Evolutionary conservation across 1,140 invertebrate species (phyloP).

Genomic region (Pemphigus obesinymphae): DNA sequence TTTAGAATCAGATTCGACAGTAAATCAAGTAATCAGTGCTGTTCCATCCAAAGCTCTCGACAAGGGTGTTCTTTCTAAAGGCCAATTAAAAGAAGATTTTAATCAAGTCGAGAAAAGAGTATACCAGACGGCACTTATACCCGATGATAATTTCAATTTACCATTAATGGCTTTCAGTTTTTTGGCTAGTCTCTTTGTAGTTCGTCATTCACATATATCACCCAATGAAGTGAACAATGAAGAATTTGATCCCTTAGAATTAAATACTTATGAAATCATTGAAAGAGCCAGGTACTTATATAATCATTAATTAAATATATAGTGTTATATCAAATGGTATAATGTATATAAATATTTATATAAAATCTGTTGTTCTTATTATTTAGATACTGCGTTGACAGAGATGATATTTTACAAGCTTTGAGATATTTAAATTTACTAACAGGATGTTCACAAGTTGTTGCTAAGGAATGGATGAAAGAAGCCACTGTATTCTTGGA

Average conservation of each 20-base stretch:
- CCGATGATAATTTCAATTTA: constrained; percentile 63
- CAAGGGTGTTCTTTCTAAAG: constrained; percentile 80
- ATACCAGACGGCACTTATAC: constrained; percentile 44
- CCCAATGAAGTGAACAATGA: constrained; percentile 65
- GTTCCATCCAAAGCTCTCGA: constrained; percentile 72
- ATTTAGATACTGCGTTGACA: constrained; percentile 76
- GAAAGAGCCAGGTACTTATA: constrained; percentile 69
- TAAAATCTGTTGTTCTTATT: background rate
- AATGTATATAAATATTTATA: background rate
- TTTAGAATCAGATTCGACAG: background rate
- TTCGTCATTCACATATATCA: constrained; percentile 63
- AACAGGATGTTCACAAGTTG: constrained; percentile 72
- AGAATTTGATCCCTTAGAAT: constrained; percentile 59
- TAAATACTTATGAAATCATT: constrained; percentile 83
- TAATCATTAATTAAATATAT: background rate
- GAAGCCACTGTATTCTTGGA: constrained; percentile 80
- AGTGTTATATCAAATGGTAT: too few relatives aligned
- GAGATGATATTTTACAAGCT: constrained; percentile 76
- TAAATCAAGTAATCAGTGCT: constrained; percentile 48
- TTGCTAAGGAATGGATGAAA: constrained; percentile 80
- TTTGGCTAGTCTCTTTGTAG: constrained; percentile 68
- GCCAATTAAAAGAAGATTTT: constrained; percentile 77
- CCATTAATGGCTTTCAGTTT: constrained; percentile 82
- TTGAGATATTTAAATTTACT: constrained; percentile 86
- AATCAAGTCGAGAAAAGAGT: constrained; percentile 58